Conservation (phyloP, 2,797 vertebrate species). For the Hemibagrus guttatus region DNA sequence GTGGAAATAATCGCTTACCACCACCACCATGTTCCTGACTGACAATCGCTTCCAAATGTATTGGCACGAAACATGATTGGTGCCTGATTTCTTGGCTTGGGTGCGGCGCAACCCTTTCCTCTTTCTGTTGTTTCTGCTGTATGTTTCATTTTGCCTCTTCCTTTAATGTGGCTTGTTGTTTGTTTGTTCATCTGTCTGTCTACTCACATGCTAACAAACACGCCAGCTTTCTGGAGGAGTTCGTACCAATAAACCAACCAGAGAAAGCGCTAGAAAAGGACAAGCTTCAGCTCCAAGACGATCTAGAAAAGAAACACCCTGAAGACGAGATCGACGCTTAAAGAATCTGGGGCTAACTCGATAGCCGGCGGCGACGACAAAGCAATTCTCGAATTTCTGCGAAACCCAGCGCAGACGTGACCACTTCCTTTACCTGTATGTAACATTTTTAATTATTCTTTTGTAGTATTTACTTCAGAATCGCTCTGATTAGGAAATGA, state of each 20-base stretch:
- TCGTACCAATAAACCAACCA: constrained; percentile 51
- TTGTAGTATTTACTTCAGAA: not conserved
- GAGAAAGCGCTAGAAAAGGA: constrained; percentile 43
- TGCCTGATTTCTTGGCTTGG: not conserved
- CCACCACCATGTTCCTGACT: not conserved
- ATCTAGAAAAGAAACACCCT: constrained; percentile 57
- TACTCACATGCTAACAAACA: constrained; percentile 9
- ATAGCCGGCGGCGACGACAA: not conserved
- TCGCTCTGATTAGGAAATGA: not conserved
- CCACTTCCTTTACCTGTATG: not conserved
- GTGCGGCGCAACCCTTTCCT: not conserved
- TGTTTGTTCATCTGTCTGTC: not conserved
- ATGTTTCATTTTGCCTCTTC: not conserved
- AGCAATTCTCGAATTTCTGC: not conserved
- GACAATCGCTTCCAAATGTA: not conserved
- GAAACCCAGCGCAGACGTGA: no score
- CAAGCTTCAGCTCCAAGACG: constrained; percentile 53
- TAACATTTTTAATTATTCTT: not conserved
- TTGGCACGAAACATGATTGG: not conserved
- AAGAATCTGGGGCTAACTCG: constrained; percentile 44
- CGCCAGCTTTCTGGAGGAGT: constrained; percentile 61
- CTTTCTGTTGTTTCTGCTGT: not conserved
- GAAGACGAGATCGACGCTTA: constrained; percentile 57
- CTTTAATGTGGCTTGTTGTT: not conserved
- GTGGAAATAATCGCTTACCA: constrained; percentile 6